Conservation (phyloP, 2,888 invertebrate genomes). For the Drosophila mulleri region DNA sequence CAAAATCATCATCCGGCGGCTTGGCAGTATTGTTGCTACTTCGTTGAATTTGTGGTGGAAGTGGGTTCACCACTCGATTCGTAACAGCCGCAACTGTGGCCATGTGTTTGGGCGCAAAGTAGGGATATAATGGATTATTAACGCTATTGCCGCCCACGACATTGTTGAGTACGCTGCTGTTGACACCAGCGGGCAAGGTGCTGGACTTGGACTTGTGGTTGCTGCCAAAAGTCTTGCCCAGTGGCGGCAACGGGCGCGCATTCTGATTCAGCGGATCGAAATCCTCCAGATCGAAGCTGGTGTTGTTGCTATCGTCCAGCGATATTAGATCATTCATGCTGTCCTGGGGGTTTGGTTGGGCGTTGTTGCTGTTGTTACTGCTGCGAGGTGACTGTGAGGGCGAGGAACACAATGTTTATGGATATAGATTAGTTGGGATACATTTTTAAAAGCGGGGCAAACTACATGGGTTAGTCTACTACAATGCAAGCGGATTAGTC, state of each 20-base stretch:
- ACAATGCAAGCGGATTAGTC: constrained; percentile 34
- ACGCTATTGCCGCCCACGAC: constrained; percentile 64
- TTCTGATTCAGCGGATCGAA: constrained; percentile 88
- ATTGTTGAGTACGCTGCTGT: constrained; percentile 49
- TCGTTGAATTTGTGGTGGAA: constrained; percentile 67
- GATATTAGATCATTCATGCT: constrained; percentile 88
- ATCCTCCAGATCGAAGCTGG: constrained; percentile 88
- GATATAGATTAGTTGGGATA: constrained; percentile 24
- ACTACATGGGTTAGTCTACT: constrained; percentile 35
- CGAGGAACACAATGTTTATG: constrained; percentile 13
- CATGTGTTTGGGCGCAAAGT: constrained; percentile 85
- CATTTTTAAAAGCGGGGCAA: not conserved
- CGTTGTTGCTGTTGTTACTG: constrained; percentile 65
- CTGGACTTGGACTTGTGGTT: constrained; percentile 71
- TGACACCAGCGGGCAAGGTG: constrained; percentile 79
- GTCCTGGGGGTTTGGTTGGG: constrained; percentile 76
- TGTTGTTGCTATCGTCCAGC: constrained; percentile 88
- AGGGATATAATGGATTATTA: constrained; percentile 86
- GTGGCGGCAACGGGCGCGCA: constrained; percentile 84
- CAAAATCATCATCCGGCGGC: constrained; percentile 84
- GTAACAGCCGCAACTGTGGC: constrained; percentile 62
- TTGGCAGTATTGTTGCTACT: constrained; percentile 57
- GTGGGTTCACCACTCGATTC: constrained; percentile 55
- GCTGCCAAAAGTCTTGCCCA: constrained; percentile 49
- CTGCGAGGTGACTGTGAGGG: constrained; percentile 71